Conservation (phyloP, 2,113 vertebrate genomes). For the Oncorhynchus keta region DNA sequence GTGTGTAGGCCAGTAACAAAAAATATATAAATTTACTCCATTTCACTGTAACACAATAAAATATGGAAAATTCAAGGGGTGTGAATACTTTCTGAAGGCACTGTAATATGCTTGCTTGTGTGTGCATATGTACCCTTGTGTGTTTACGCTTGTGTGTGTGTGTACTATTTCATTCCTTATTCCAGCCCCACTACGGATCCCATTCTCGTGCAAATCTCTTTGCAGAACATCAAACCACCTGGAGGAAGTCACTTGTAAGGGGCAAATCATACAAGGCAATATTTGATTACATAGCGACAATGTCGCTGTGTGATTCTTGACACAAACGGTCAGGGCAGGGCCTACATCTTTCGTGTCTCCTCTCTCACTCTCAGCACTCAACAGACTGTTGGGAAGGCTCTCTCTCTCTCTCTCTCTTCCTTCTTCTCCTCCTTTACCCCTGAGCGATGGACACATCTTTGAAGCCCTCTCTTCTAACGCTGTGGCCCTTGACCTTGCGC, state of each 20-base stretch:
- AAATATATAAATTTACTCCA: no score
- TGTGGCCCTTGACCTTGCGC: constrained; percentile 34
- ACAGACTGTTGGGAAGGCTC: background rate
- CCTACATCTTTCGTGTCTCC: constrained; percentile 42
- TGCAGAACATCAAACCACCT: constrained; percentile 16
- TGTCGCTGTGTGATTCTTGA: no score
- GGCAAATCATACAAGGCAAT: background rate
- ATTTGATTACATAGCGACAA: background rate
- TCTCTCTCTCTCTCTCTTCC: background rate
- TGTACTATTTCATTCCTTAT: background rate
- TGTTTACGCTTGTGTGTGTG: background rate
- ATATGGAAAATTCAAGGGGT: no score
- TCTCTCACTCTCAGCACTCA: constrained; percentile 17
- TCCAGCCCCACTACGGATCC: background rate
- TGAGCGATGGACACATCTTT: constrained; percentile 36
- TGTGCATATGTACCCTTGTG: no score
- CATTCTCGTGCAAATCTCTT: background rate
- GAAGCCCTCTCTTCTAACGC: constrained; percentile 45
- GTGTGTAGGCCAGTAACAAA: no score
- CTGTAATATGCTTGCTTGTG: no score
- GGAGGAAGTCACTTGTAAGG: background rate
- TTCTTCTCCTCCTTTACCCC: constrained; percentile 4
- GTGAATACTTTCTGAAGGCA: no score
- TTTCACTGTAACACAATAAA: no score
- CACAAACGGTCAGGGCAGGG: constrained; percentile 38